Evolutionary conservation across 1,140 invertebrate species (phyloP), one percentile per base, ranked within the genome.

Genomic region (Myzus persicae): DNA sequence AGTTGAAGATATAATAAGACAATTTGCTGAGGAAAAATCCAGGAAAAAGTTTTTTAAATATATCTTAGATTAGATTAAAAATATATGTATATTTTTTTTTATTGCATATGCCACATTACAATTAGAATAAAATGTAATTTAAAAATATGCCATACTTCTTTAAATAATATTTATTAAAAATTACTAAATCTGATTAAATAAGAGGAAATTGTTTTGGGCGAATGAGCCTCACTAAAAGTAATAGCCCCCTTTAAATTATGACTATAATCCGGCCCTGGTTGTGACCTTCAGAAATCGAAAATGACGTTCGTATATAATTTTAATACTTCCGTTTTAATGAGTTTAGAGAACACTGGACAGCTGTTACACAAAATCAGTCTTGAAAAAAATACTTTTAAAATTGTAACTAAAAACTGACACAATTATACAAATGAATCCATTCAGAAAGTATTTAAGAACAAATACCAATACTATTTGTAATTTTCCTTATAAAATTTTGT

Each of bases 211-310:
- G 6, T 48, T 88, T 48, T 88, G 5, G n/a, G 26, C 48, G n/a
- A 48, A 88, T 36, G 18, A n/a, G 87, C 31, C 44, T 51, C 46
- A 48, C 14, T 20, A 88, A 48, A n/a, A 48, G 46, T 48, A 51
- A 48, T 48, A 88, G 87, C 46, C 31, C 31, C n/a, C 46, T 0
- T 48, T 36, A 88, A 11, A 88, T 88, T 51, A 51, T 88, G 20
- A 88, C 44, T n/a, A n/a, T 88, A 88, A 88, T 88, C 87, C 46
- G 14, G 46, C 42, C 84, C 46, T 46, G 46, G n/a, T n/a, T n/a
- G n/a, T n/a, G n/a, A n/a, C n/a, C n/a, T n/a, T n/a, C n/a, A n/a
- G n/a, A n/a, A n/a, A n/a, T n/a, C n/a, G n/a, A n/a, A n/a, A n/a
- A n/a, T n/a, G n/a, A n/a, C n/a, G n/a, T n/a, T n/a, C n/a, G n/a